These are phyloP conservation scores for Alcedo quadribrachys DNA, from an alignment of 2,797 vertebrate genomes.

Conservation along the genomic window DNA sequence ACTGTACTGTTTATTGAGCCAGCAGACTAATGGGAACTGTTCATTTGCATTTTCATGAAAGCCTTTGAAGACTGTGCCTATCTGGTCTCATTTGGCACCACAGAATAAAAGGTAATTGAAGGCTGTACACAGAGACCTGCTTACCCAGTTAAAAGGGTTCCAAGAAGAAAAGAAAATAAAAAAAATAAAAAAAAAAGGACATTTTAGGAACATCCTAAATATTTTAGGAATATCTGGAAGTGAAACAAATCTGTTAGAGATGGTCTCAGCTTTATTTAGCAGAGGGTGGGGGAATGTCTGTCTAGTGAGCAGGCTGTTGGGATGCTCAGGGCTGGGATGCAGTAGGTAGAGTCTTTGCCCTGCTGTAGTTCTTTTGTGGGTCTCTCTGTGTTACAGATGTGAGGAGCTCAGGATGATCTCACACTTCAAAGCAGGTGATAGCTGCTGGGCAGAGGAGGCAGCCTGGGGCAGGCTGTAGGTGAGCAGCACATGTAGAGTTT, in stretches of 20 bases:
- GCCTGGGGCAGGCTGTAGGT: background rate
- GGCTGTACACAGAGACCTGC: constrained; percentile 8
- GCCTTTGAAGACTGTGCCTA: constrained; percentile 22
- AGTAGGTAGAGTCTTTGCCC: background rate
- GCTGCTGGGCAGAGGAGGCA: background rate
- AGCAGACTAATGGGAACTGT: constrained; percentile 11
- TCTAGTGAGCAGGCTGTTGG: background rate
- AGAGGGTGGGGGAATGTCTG: background rate
- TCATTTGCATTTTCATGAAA: constrained; percentile 58
- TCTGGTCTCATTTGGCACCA: constrained; percentile 34
- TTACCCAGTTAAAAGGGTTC: background rate
- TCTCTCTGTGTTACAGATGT: background rate
- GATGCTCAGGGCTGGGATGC: background rate
- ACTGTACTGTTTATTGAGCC: constrained; percentile 8
- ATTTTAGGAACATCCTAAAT: constrained; percentile 1
- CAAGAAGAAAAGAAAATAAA: background rate
- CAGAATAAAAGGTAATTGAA: constrained; percentile 43
- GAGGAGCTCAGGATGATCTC: background rate
- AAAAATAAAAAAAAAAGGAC: background rate
- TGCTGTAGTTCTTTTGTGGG: background rate
- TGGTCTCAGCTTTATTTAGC: constrained; percentile 4
- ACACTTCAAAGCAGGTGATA: background rate
- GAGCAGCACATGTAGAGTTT: background rate
- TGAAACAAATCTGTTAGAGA: background rate
- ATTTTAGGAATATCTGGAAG: background rate